Evolutionary conservation across 2,888 invertebrate species (phyloP).

Genomic region (Octodonta nipae): DNA sequence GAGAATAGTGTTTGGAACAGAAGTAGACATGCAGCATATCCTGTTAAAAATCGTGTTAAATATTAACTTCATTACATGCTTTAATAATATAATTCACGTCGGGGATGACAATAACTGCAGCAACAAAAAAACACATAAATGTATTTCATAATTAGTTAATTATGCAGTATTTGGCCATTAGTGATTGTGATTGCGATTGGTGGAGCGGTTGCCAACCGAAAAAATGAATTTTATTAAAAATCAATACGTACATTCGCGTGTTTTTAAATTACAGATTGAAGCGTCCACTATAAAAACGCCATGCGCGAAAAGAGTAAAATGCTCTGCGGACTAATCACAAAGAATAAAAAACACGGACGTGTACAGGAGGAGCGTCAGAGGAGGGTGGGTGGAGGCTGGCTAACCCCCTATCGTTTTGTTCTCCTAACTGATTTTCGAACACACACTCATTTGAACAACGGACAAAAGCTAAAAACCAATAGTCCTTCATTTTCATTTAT

Average conservation of each 20-base stretch:
- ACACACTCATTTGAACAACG: conserved; percentile 33
- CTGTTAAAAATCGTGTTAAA: conserved; percentile 18
- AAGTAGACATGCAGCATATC: conserved; percentile 8
- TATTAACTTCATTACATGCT: conserved; percentile 21
- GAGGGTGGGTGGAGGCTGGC: conserved; percentile 16
- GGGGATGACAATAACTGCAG: conserved; percentile 23
- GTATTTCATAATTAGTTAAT: conserved; percentile 37
- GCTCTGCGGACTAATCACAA: conserved; percentile 37
- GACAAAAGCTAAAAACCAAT: conserved; percentile 40
- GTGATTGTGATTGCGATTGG: conserved; percentile 35
- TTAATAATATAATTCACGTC: conserved; percentile 25
- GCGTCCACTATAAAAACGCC: conserved; percentile 36
- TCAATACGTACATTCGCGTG: conserved; percentile 38
- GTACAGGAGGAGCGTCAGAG: conserved; percentile 21
- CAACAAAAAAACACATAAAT: conserved; percentile 29
- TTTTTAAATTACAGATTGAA: conserved; percentile 38
- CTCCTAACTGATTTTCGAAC: conserved; percentile 37
- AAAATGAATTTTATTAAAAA: conserved; percentile 40
- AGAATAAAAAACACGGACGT: conserved; percentile 36
- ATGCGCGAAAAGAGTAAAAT: conserved; percentile 38
- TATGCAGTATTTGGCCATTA: conserved; percentile 36
- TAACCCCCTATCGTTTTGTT: conserved; percentile 30
- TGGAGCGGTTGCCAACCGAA: conserved; percentile 36
- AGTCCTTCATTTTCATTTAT: conserved; percentile 40
- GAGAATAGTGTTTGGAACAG: no score